These are phyloP conservation scores for Danionella cerebrum DNA, from an alignment of 2,113 vertebrate species.

Conservation along the genomic window DNA sequence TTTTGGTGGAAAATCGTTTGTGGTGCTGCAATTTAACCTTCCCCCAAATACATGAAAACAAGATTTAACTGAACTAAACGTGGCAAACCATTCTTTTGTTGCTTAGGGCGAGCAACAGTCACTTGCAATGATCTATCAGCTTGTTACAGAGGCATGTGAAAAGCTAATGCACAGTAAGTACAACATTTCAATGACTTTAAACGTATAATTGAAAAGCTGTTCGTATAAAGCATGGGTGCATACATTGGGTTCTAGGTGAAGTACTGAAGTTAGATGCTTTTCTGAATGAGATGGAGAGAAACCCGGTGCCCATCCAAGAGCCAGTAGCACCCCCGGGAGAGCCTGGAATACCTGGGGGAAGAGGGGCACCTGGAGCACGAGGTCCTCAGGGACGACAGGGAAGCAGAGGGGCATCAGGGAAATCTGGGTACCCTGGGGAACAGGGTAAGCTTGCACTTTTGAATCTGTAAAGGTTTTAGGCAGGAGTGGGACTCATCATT, in stretches of 20 bases:
- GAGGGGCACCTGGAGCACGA: conserved; percentile 57
- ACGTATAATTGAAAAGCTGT: neutral
- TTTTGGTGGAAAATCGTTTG: too few relatives aligned
- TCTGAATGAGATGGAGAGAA: conserved; percentile 69
- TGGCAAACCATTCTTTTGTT: conserved; percentile 18
- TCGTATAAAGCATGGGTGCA: neutral
- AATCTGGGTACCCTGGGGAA: conserved; percentile 69
- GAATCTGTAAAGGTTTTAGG: too few relatives aligned
- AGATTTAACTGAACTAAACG: too few relatives aligned
- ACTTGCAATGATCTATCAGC: conserved; percentile 79
- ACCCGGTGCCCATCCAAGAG: conserved; percentile 75
- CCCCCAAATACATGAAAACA: too few relatives aligned
- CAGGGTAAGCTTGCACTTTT: conserved; percentile 60
- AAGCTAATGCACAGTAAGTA: conserved; percentile 82
- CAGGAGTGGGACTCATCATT: too few relatives aligned
- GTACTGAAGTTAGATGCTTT: conserved; percentile 77
- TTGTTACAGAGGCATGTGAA: conserved; percentile 87
- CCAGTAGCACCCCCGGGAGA: conserved; percentile 69
- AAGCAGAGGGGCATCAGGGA: conserved; percentile 58
- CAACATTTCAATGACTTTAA: neutral
- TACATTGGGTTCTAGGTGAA: conserved; percentile 66
- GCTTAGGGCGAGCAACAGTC: conserved; percentile 85
- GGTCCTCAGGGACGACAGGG: conserved; percentile 66
- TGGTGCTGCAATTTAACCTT: too few relatives aligned
- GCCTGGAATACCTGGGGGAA: conserved; percentile 68